phyloP scores from a whole-genome alignment of 2,888 invertebrate genomes.

The Melanotus villosus region DNA sequence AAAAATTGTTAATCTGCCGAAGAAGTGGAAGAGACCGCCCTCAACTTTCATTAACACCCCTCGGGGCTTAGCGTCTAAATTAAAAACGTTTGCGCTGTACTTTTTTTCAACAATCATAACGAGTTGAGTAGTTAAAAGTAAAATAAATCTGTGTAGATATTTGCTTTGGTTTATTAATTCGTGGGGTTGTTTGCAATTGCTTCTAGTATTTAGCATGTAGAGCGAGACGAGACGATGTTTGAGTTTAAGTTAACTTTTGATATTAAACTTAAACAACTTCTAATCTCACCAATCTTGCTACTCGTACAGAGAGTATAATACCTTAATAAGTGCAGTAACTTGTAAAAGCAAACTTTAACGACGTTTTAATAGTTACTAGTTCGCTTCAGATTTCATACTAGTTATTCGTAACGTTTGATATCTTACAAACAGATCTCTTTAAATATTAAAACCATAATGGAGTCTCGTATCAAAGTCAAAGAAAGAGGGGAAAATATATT shows the following conservation, averaged over 20 bases:
- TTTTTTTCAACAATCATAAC: background rate
- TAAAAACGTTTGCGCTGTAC: constrained; percentile 4
- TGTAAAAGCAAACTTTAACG: constrained; percentile 43
- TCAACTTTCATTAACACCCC: constrained; percentile 26
- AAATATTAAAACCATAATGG: constrained; percentile 37
- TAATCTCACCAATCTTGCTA: constrained; percentile 38
- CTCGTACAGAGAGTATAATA: constrained; percentile 35
- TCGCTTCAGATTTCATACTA: constrained; percentile 29
- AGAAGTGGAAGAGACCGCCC: constrained; percentile 18
- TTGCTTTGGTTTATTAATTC: constrained; percentile 12
- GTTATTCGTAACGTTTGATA: constrained; percentile 28
- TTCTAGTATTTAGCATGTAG: constrained; percentile 20
- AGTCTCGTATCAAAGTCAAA: constrained; percentile 25
- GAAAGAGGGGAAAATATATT: constrained; percentile 21
- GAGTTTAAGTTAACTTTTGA: constrained; percentile 35
- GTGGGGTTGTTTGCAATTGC: constrained; percentile 7
- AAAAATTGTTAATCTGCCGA: constrained; percentile 43
- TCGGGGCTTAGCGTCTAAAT: constrained; percentile 10
- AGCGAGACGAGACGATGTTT: constrained; percentile 25
- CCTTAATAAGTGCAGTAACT: constrained; percentile 44
- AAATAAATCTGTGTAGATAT: background rate
- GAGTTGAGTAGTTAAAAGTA: background rate
- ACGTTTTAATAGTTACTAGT: constrained; percentile 39
- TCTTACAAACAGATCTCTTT: constrained; percentile 32
- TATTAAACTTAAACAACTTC: constrained; percentile 41